Conservation (phyloP, 1,140 invertebrate genomes). For the Drosophila nikananu region DNA sequence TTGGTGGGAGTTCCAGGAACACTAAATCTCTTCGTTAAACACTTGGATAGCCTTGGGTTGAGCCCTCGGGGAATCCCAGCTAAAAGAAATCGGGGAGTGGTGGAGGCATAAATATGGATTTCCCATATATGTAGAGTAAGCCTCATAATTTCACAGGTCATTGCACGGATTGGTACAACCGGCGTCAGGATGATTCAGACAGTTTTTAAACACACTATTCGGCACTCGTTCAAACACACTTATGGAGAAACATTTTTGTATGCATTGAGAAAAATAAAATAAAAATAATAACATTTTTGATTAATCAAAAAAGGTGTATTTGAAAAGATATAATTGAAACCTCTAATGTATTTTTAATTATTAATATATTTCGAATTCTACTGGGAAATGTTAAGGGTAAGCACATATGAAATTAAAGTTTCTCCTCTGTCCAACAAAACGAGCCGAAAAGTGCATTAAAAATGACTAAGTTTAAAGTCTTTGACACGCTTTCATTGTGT, state of each 20-base stretch:
- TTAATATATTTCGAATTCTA: no score
- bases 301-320: not conserved
- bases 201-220: conserved; percentile 21
- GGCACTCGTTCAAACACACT: conserved; percentile 5
- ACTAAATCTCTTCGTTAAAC: conserved; percentile 2
- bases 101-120: conserved; percentile 7
- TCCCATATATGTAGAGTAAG: conserved; percentile 18
- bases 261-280: conserved; percentile 6
- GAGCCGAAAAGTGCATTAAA: no score
- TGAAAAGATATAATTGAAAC: no score
- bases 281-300: not conserved
- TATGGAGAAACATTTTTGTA: not conserved
- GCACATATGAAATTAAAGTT: no score
- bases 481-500: no score
- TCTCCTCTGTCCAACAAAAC: no score
- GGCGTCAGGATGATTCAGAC: conserved; percentile 47
- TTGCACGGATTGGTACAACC: conserved; percentile 56
- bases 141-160: conserved; percentile 71
- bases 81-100: not conserved
- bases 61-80: conserved; percentile 9
- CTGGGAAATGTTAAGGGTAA: no score
- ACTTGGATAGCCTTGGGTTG: not conserved
- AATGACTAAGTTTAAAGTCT: no score
- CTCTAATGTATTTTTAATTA: no score
- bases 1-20: conserved; percentile 10